phyloP scores from a whole-genome alignment of 2,113 vertebrate genomes.

The Cyprinodon tularosa region DNA sequence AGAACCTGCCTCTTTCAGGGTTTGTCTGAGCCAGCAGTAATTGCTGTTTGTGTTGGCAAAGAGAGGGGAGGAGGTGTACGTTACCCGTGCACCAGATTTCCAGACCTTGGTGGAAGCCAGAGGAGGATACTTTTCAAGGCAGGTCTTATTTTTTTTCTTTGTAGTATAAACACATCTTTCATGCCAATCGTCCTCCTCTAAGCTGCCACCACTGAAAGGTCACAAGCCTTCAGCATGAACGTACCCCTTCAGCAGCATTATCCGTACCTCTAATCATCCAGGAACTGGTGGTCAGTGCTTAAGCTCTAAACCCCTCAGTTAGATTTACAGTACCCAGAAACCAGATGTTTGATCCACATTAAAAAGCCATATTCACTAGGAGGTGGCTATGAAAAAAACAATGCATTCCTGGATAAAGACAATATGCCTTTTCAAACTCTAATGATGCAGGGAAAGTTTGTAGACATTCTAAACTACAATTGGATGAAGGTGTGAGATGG shows the following conservation, averaged over 20 bases:
- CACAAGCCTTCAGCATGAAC: constrained; percentile 71
- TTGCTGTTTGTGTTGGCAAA: constrained; percentile 91
- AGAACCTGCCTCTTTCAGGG: constrained; percentile 86
- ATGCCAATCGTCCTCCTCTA: constrained; percentile 74
- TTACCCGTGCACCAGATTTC: constrained; percentile 83
- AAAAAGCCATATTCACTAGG: constrained; percentile 62
- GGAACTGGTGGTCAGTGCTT: constrained; percentile 69
- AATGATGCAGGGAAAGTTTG: constrained; percentile 64
- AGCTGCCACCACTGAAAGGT: constrained; percentile 74
- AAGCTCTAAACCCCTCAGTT: constrained; percentile 67
- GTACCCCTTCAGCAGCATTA: constrained; percentile 64
- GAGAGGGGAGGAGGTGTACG: constrained; percentile 63
- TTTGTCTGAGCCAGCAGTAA: constrained; percentile 86
- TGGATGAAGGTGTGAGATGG: constrained; percentile 60
- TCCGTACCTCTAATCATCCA: constrained; percentile 58
- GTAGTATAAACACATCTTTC: constrained; percentile 88
- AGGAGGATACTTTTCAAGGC: constrained; percentile 86
- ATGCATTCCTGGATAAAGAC: constrained; percentile 71
- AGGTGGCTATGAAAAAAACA: constrained; percentile 65
- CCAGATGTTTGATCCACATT: constrained; percentile 74
- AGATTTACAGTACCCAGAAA: constrained; percentile 70
- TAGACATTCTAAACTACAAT: constrained; percentile 64
- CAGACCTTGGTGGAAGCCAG: constrained; percentile 86
- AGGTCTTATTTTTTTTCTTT: constrained; percentile 75
- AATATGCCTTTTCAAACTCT: constrained; percentile 62